Evolutionary conservation across 2,797 vertebrate genomes (phyloP), one percentile per base, ranked within the genome.

Genomic region (Meda fulgida): DNA sequence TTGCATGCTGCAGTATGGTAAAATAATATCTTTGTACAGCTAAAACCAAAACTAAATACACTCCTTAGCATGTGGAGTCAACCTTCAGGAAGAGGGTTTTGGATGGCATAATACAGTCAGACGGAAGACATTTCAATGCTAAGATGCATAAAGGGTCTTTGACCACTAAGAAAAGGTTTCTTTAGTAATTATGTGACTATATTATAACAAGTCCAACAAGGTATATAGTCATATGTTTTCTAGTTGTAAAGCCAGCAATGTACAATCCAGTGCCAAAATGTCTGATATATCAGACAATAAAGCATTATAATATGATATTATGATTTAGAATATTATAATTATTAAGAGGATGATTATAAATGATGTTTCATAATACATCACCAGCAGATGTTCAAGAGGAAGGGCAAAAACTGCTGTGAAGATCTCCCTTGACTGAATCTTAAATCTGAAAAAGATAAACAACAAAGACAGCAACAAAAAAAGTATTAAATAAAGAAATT

Each of bases 331-430:
- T 63, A 29, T 19, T 18, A 43, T 78, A 26, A 63, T 43, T 29
- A 78, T 19, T 29, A 13, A 66, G 38, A 66, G 1, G 23, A 55
- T 80, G 63, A 67, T 21, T 80, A 67, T 51, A 18, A 51, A 80
- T 34, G 4, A 80, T 80, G 78, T 51, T 46, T 75, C 0, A 70
- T 75, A 29, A 78, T 75, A 86, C 85, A 96, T 94, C 94, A 98
- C 97, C 96, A 98, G 91, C 75, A 95, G 26, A n/a, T 90, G 85
- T 19, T 89, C 87, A 87, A 97, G 94, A 1, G 92, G 89, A 3
- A 92, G 91, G 48, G 93, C 87, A 73, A 94, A 87, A 7, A 1
- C 86, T 0, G 92, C 87, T 81, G 89, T 89, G 75, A 96, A 70
- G 69, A 2, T 87, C 69, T 88, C 84, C 87, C 86, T 94, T 82